These are phyloP conservation scores for Heterotis niloticus DNA, from an alignment of 2,113 vertebrate genomes.

Conservation along the genomic window DNA sequence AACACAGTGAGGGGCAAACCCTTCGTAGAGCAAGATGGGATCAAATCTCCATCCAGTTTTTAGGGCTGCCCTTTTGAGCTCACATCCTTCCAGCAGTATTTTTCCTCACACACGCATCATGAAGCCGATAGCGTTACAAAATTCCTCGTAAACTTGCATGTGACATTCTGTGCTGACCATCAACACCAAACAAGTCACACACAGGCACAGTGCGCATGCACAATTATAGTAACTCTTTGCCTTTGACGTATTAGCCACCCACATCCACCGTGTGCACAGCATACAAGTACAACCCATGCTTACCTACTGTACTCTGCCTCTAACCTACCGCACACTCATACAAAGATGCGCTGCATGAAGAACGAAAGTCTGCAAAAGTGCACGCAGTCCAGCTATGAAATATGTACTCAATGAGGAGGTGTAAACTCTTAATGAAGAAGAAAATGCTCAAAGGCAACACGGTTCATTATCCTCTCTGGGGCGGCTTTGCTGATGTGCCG, in stretches of 20 bases:
- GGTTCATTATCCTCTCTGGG: constrained; percentile 24
- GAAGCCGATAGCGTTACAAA: background rate
- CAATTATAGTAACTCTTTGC: background rate
- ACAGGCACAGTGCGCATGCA: background rate
- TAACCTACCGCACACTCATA: background rate
- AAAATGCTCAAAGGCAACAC: constrained; percentile 2
- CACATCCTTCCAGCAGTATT: background rate
- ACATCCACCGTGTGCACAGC: background rate
- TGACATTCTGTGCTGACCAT: background rate
- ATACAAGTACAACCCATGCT: background rate
- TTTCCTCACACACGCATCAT: background rate
- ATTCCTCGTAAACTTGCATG: background rate
- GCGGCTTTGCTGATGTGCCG: background rate
- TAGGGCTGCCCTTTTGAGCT: background rate
- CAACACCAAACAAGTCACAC: background rate
- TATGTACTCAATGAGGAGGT: background rate
- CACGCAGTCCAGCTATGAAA: constrained; percentile 5
- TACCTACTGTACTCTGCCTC: background rate
- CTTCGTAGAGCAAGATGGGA: background rate
- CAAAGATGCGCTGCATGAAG: background rate
- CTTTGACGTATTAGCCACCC: no score
- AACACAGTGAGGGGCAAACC: background rate
- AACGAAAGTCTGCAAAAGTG: background rate
- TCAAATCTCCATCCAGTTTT: background rate
- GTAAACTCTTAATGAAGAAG: constrained; percentile 14